phyloP scores from a whole-genome alignment of 1,140 invertebrate genomes.

The Colletes gigas region DNA sequence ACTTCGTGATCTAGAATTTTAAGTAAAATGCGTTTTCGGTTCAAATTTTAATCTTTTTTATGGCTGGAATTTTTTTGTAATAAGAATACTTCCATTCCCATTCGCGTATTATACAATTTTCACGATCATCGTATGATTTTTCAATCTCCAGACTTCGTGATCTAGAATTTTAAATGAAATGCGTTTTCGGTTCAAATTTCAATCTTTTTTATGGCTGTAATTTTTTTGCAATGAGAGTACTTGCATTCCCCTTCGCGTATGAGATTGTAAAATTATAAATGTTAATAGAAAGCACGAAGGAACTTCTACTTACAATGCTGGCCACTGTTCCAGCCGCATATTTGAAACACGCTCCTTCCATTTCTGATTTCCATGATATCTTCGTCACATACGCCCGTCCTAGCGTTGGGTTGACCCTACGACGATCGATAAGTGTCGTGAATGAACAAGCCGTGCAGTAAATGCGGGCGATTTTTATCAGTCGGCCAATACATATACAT shows the following conservation, averaged over 20 bases:
- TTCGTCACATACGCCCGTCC: constrained; percentile 89
- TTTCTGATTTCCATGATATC: constrained; percentile 84
- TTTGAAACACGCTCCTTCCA: constrained; percentile 83
- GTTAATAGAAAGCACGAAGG: background rate
- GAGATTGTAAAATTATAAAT: background rate
- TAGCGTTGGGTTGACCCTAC: constrained; percentile 89
- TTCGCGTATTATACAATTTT: too few species aligned
- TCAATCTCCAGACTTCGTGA: too few species aligned
- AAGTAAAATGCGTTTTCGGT: too few species aligned
- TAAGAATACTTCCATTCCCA: background rate
- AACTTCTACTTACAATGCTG: constrained; percentile 85
- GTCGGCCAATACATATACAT: background rate
- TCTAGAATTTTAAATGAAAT: too few species aligned
- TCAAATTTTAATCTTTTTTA: too few species aligned
- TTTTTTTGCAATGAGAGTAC: background rate
- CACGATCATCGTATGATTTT: too few species aligned
- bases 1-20: too few species aligned
- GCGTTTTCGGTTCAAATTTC: too few species aligned
- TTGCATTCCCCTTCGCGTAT: too few species aligned
- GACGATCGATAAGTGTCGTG: constrained; percentile 64
- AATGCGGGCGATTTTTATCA: constrained; percentile 37
- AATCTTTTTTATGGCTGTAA: background rate
- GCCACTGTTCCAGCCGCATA: constrained; percentile 92
- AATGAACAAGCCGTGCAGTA: constrained; percentile 39
- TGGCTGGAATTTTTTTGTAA: background rate